Evolutionary conservation across 2,797 vertebrate genomes (phyloP).

Genomic region (Mormyrus proboscirostris): DNA sequence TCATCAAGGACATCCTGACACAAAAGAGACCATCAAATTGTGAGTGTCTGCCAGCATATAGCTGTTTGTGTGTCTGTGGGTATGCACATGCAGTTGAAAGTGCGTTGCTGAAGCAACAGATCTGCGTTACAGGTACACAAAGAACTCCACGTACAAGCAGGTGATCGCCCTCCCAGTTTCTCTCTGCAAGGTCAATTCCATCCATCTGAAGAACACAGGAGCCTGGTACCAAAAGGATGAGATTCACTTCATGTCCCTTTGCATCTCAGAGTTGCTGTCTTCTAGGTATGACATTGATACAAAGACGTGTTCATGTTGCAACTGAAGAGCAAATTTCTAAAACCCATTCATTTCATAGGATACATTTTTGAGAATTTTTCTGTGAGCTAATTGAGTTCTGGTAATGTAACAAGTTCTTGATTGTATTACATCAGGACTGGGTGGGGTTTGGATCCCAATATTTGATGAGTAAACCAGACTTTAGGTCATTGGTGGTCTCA

Average conservation of each 20-base stretch:
- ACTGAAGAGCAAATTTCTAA: not conserved
- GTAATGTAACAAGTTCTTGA: not conserved
- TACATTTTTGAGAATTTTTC: not conserved
- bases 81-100: not conserved
- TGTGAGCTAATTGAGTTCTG: not conserved
- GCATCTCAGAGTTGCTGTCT: constrained; percentile 53
- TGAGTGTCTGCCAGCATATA: constrained; percentile 38
- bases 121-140: constrained; percentile 7
- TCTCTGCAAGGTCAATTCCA: constrained; percentile 56
- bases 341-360: not conserved
- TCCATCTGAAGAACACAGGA: constrained; percentile 61
- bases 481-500: not conserved
- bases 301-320: not conserved
- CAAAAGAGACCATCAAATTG: constrained; percentile 51
- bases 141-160: constrained; percentile 40
- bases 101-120: not conserved
- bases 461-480: not conserved
- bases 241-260: constrained; percentile 58
- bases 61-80: not conserved
- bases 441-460: not conserved
- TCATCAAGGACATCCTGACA: constrained; percentile 34
- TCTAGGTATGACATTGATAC: constrained; percentile 38
- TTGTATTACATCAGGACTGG: not conserved
- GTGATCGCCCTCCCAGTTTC: constrained; percentile 47
- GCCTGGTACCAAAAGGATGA: constrained; percentile 53